Percentiles rank a stretch among this genome's conserved stretches.
These are phyloP conservation scores for Ectemnius cavifrons DNA, from an alignment of 2,888 invertebrate genomes.

Conservation along the genomic window DNA sequence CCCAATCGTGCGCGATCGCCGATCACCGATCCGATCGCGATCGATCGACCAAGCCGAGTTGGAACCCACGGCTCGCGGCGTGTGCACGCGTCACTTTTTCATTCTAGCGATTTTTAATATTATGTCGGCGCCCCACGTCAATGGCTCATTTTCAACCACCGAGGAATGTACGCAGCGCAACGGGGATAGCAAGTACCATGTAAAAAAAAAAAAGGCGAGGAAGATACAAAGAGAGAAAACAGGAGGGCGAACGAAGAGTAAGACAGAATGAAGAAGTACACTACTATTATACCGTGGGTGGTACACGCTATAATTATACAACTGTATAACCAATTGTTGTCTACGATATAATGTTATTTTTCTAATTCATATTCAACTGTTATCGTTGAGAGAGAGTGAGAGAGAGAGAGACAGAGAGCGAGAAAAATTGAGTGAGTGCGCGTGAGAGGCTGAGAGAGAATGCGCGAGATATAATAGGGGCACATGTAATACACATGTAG, in stretches of 20 bases:
- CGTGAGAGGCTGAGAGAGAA: neutral
- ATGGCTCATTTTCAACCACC: constrained; percentile 61
- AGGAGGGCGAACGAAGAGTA: constrained; percentile 38
- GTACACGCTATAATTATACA: constrained; percentile 64
- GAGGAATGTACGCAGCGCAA: constrained; percentile 32
- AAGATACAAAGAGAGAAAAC: constrained; percentile 33
- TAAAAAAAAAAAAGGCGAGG: constrained; percentile 40
- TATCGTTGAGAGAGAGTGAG: constrained; percentile 75
- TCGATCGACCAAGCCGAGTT: constrained; percentile 55
- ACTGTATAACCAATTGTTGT: constrained; percentile 76
- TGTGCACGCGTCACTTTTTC: constrained; percentile 34
- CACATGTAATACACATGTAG: neutral
- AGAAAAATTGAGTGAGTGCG: constrained; percentile 24
- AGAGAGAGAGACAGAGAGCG: constrained; percentile 44
- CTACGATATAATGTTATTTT: constrained; percentile 78
- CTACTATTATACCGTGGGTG: constrained; percentile 56
- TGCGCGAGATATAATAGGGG: neutral
- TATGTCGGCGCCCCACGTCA: constrained; percentile 66
- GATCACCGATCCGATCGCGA: constrained; percentile 52
- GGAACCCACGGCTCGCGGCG: constrained; percentile 38
- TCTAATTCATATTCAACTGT: constrained; percentile 78
- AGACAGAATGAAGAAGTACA: constrained; percentile 2
- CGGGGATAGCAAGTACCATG: constrained; percentile 57
- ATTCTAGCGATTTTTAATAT: constrained; percentile 49
- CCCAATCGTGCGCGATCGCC: constrained; percentile 41